Percentiles rank a stretch among this genome's conserved stretches.
Conservation (phyloP, 2,888 invertebrate genomes). For the Trachelus iudaicus region DNA sequence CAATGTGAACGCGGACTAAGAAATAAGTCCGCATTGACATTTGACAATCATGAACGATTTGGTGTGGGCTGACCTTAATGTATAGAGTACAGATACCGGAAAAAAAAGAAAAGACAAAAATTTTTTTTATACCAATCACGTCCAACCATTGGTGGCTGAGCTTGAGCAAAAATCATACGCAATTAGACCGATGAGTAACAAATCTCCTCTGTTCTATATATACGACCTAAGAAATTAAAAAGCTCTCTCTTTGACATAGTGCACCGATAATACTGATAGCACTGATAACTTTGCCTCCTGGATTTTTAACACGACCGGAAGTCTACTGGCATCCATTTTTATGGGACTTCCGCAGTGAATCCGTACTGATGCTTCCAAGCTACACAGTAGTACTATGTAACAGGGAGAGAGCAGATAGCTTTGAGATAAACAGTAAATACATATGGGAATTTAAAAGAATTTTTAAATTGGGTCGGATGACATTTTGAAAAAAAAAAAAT, state of each 20-base stretch:
- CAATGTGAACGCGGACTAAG: not conserved
- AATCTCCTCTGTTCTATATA: not conserved
- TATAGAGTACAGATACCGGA: slow-evolving; percentile 55
- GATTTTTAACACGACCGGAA: not conserved
- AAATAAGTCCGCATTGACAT: not conserved
- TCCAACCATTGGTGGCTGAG: slow-evolving; percentile 58
- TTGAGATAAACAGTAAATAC: too few species aligned
- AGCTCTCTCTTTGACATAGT: not conserved
- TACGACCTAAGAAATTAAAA: not conserved
- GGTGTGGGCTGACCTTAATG: slow-evolving; percentile 66
- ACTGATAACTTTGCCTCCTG: not conserved
- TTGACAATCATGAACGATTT: slow-evolving; percentile 57
- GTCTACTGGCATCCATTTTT: not conserved
- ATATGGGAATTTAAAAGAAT: not conserved
- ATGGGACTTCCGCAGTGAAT: not conserved
- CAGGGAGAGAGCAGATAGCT: not conserved
- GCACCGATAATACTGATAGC: not conserved
- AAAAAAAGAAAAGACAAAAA: not conserved
- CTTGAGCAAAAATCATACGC: slow-evolving; percentile 52
- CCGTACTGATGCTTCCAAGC: not conserved
- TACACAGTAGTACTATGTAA: not conserved
- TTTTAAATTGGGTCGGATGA: not conserved
- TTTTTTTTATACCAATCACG: slow-evolving; percentile 35
- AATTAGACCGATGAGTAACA: slow-evolving; percentile 10
- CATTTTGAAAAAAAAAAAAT: not conserved